phyloP scores from a whole-genome alignment of 2,113 vertebrate species.

The Nerophis ophidion region DNA sequence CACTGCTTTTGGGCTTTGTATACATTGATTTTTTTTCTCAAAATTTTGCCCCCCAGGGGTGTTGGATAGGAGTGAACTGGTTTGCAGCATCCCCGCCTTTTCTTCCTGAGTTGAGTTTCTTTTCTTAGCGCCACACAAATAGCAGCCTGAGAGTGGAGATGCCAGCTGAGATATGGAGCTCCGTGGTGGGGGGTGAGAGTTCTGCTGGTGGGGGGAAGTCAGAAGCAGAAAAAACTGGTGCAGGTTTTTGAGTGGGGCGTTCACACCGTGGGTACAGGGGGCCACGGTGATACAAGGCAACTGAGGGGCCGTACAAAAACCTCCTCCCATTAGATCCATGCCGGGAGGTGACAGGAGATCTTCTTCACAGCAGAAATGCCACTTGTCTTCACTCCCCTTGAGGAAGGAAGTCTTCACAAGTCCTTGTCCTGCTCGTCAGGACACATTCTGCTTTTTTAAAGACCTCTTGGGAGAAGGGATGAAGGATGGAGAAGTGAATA shows the following conservation, averaged over 20 bases:
- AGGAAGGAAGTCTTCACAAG: background rate
- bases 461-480: no score
- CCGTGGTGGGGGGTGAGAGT: conserved; percentile 45
- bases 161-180: conserved; percentile 36
- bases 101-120: conserved; percentile 7
- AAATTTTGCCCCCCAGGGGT: no score
- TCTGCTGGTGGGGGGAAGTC: conserved; percentile 24
- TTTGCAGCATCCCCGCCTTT: background rate
- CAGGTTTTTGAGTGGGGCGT: conserved; percentile 81
- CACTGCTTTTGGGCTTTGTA: no score
- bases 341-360: background rate
- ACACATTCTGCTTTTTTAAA: background rate
- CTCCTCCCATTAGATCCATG: conserved; percentile 31
- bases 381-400: background rate
- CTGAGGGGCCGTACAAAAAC: conserved; percentile 87
- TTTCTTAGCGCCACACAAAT: conserved; percentile 65
- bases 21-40: no score
- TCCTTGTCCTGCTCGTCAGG: background rate
- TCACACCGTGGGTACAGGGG: conserved; percentile 82
- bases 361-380: background rate
- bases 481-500: background rate
- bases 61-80: background rate
- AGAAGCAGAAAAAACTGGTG: conserved; percentile 3
- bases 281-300: conserved; percentile 81
- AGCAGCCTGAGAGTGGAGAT: conserved; percentile 55